Percentiles rank a stretch among this genome's conserved stretches.
These are phyloP conservation scores for Nesidiocoris tenuis DNA, from an alignment of 2,888 invertebrate species.

Conservation along the genomic window DNA sequence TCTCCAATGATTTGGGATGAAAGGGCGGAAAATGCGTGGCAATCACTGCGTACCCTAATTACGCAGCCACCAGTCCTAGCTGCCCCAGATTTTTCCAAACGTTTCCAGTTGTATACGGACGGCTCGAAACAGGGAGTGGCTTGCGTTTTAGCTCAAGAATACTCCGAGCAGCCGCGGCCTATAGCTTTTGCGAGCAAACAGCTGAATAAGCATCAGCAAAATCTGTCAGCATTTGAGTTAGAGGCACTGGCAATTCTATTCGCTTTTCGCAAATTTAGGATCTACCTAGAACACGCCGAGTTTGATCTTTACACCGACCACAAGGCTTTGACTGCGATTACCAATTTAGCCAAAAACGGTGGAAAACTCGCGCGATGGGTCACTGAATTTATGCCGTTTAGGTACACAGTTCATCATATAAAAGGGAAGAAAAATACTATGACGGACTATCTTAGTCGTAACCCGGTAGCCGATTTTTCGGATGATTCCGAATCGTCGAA, in stretches of 20 bases:
- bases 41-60: slow-evolving; percentile 1
- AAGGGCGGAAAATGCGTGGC: slow-evolving; percentile 13
- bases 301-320: no score
- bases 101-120: slow-evolving; percentile 21
- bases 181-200: slow-evolving; percentile 25
- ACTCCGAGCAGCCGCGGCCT: neutral
- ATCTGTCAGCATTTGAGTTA: slow-evolving; percentile 14
- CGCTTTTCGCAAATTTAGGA: no score
- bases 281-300: no score
- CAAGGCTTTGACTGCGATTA: no score
- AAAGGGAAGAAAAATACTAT: slow-evolving; percentile 10
- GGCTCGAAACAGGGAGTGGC: slow-evolving; percentile 11
- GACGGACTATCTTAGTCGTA: no score
- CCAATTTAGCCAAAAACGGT: no score
- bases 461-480: neutral
- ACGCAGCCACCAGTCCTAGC: slow-evolving; percentile 26
- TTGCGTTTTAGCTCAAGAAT: slow-evolving; percentile 17
- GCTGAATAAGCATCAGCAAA: slow-evolving; percentile 11
- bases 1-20: neutral
- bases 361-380: no score
- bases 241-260: neutral
- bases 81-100: slow-evolving; percentile 21
- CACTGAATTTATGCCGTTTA: no score
- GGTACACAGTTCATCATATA: no score
- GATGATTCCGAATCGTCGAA: neutral